Evolutionary conservation across 1,140 invertebrate genomes (phyloP), one percentile per base, ranked within the genome.

Genomic region (Drepana arcuata): DNA sequence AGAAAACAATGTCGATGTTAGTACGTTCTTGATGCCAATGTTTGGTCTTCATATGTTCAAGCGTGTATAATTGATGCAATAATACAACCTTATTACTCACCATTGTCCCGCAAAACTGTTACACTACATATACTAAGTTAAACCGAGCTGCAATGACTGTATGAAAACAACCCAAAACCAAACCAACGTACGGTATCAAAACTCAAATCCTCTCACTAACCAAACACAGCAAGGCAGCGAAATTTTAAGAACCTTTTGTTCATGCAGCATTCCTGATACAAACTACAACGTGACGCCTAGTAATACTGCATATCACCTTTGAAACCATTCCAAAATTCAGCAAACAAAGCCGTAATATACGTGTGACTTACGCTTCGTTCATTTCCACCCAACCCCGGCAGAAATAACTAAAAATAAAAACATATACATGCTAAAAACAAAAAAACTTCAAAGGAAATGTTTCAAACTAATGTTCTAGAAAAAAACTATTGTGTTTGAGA

Each of bases 381-480:
- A 75, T 59, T 72, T 58, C 49, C 69, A 72, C 64, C 65, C 59
- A 67, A 70, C 44, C 59, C 63, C 59, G 69, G 61, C 53, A 59
- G 72, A 72, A 75, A 71, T 60, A 78, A 80, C 73, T 80, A 80
- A 77, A 78, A 75, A 44, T 56, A 53, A 39, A 46, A 50, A 48
- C 41, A 47, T 44, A 40, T 50, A 58, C 49, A 60, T 58, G 45
- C 50, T 61, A 67, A 57, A 39, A 58, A 57, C 42, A 60, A 49
- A 52, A 60, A 21, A 21, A 9, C 9, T 9, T 21, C 9, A 21
- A 21, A 21, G 4, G 9, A 21, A 21, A 21, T 5, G 4, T 9
- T 21, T 21, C 18, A 21, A 4, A n/a, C n/a, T n/a, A n/a, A n/a
- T n/a, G n/a, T n/a, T n/a, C n/a, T n/a, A n/a, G n/a, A n/a, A n/a